These are phyloP conservation scores for Rana temporaria DNA, from an alignment of 2,113 vertebrate species.

Conservation along the genomic window DNA sequence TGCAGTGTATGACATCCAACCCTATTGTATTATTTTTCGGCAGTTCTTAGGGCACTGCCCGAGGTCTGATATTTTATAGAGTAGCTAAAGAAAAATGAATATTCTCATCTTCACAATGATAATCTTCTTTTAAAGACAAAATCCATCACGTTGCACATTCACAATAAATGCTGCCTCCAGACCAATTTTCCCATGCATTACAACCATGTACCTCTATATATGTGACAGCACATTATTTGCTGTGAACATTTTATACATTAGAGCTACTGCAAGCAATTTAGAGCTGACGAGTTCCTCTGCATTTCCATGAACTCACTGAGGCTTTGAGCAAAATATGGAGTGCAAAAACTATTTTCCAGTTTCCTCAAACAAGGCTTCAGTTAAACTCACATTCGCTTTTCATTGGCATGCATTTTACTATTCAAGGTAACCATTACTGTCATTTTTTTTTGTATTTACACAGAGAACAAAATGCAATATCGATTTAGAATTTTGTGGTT, in stretches of 20 bases:
- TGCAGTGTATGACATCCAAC: conserved; percentile 7
- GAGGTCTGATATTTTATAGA: conserved; percentile 41
- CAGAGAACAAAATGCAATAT: too few relatives aligned
- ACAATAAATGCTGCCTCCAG: conserved; percentile 21
- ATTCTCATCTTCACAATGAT: conserved; percentile 5
- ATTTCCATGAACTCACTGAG: conserved; percentile 10
- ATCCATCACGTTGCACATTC: conserved; percentile 26
- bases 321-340: conserved; percentile 21
- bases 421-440: too few relatives aligned
- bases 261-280: conserved; percentile 28
- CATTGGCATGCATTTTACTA: not conserved
- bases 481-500: too few relatives aligned
- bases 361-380: not conserved
- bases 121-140: conserved; percentile 26
- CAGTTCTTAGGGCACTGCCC: not conserved
- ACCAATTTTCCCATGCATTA: conserved; percentile 41
- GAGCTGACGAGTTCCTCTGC: conserved; percentile 10
- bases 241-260: conserved; percentile 26
- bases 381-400: conserved; percentile 3
- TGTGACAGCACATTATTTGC: not conserved
- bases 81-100: conserved; percentile 14
- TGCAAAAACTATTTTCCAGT: conserved; percentile 8
- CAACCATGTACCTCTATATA: conserved; percentile 27
- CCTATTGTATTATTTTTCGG: not conserved
- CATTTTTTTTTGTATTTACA: too few relatives aligned